phyloP scores from a whole-genome alignment of 1,140 invertebrate species.

The Monomorium pharaonis region DNA sequence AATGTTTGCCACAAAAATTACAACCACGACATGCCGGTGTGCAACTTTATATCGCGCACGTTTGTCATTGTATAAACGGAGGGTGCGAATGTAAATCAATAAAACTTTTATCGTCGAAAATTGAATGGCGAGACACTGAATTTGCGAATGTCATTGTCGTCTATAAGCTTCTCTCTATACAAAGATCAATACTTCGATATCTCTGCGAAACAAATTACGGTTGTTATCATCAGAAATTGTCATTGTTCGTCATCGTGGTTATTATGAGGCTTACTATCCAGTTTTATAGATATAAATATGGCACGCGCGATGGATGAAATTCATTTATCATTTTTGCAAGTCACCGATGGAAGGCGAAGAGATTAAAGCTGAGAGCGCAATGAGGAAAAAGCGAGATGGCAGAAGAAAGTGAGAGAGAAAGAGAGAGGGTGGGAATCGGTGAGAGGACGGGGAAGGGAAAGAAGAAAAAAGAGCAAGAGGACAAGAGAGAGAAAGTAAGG shows the following conservation, averaged over 20 bases:
- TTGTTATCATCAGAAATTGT: constrained; percentile 31
- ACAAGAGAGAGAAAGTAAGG: constrained; percentile 67
- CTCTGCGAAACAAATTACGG: neutral
- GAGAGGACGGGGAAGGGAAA: constrained; percentile 12
- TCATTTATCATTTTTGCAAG: constrained; percentile 79
- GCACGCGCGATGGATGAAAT: constrained; percentile 64
- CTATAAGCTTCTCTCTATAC: neutral
- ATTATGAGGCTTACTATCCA: constrained; percentile 70
- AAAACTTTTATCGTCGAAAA: constrained; percentile 2
- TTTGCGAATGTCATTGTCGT: neutral
- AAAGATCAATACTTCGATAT: constrained; percentile 25
- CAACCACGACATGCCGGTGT: neutral
- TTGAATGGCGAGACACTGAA: neutral
- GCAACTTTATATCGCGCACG: constrained; percentile 10
- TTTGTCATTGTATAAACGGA: neutral
- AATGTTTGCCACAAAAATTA: constrained; percentile 40
- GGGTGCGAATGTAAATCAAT: neutral
- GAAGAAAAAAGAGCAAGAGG: constrained; percentile 43
- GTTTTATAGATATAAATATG: constrained; percentile 75
- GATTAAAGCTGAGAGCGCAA: constrained; percentile 56
- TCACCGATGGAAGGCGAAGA: constrained; percentile 66
- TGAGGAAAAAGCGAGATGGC: constrained; percentile 53
- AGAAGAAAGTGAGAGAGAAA: constrained; percentile 39
- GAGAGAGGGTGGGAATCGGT: neutral
- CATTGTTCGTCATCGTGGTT: constrained; percentile 22